Evolutionary conservation across 1,140 invertebrate species (phyloP).

Genomic region (Panagrolaimus sp.): DNA sequence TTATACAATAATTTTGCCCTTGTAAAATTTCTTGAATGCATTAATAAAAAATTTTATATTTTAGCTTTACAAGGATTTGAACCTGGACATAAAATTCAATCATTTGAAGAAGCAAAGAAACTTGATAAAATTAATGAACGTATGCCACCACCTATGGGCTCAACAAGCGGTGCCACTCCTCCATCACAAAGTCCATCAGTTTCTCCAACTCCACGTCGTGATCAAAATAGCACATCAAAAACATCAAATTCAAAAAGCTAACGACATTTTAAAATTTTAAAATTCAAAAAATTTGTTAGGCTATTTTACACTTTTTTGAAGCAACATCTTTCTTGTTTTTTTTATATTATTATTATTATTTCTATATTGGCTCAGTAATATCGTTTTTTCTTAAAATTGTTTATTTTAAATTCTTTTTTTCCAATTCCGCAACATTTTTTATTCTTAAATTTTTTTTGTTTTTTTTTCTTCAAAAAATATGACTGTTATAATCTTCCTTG

Average conservation of each 20-base stretch:
- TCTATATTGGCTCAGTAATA: too few relatives aligned
- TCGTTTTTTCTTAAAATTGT: too few relatives aligned
- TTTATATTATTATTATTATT: too few relatives aligned
- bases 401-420: too few relatives aligned
- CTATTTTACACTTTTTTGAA: too few relatives aligned
- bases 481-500: too few relatives aligned
- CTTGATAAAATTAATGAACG: slow-evolving; percentile 98
- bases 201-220: slow-evolving; percentile 20
- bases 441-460: too few relatives aligned
- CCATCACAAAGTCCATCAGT: slow-evolving; percentile 17
- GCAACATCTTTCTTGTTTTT: too few relatives aligned
- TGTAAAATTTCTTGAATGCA: background rate
- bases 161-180: background rate
- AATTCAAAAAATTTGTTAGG: too few relatives aligned
- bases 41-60: slow-evolving; percentile 43
- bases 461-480: too few relatives aligned
- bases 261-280: too few relatives aligned
- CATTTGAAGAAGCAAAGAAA: slow-evolving; percentile 97
- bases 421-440: too few relatives aligned
- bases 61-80: slow-evolving; percentile 92
- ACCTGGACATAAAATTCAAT: slow-evolving; percentile 93
- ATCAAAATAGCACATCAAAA: background rate
- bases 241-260: slow-evolving; percentile 9
- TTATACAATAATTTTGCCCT: background rate
- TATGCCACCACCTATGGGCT: slow-evolving; percentile 74